Evolutionary conservation across 1,140 invertebrate species (phyloP), one percentile per base, ranked within the genome.

Genomic region (Ptiloglossa arizonensis): DNA sequence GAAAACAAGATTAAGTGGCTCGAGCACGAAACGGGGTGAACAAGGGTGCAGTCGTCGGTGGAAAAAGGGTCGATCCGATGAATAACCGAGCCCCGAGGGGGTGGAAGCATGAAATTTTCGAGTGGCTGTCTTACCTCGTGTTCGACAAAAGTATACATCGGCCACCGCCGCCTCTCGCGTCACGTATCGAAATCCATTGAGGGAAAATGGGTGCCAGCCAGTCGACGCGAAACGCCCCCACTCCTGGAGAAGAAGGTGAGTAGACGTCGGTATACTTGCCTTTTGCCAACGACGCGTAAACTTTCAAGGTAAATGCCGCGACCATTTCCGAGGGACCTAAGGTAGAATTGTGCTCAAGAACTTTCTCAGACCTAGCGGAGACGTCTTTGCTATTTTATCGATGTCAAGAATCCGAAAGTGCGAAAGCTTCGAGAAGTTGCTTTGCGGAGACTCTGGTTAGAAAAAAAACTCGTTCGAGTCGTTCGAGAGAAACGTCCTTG

Each of bases 161-260:
- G 27, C 66, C 56, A 48, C 59, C 54, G 38, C 59, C 82, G 50
- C 24, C 71, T 64, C 67, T 73, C 68, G 71, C 60, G 64, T 80
- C 79, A 59, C 68, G 77, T 84, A 73, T 77, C 54, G 46, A 81
- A 59, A 80, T 78, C 70, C 63, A 85, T 76, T 82, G 71, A 84
- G 63, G 29, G 72, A 88, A 87, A 83, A 93, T 93, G 91, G 91
- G 91, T 66, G 90, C 89, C 68, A 90, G 89, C 73, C 91, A 92
- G 68, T 93, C 91, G 50, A 84, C 84, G 35, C 81, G 90, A 57
- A 89, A 85, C 71, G 68, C 88, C 56, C 90, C 91, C 56, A 89
- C 80, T 44, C 88, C 89, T 17, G 91, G 91, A 17, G 91, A 92
- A 63, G 91, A 93, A 89, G 91, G 91, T 92, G 71, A 91, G 82